Evolutionary conservation across 1,140 invertebrate species (phyloP), one percentile per base, ranked within the genome.

Genomic region (Drosophila sp.): DNA sequence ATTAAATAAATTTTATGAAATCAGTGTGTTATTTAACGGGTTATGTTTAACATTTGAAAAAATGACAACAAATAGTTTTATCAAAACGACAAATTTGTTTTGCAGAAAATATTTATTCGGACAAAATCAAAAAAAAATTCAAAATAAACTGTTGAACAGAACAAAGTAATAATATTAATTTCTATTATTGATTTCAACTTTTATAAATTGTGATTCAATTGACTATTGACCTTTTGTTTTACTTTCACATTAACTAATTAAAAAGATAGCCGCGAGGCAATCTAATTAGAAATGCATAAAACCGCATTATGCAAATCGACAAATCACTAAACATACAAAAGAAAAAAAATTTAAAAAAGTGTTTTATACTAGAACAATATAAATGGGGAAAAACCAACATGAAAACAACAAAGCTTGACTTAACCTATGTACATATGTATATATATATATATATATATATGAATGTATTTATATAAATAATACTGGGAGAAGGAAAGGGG

Each of bases 241-340:
- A 3, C 17, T 50, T 50, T 50, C 44, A 27, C 44, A 50, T 50
- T 50, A 27, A 27, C 44, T 50, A 50, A 50, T 50, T 50, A 50
- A 50, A 50, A 50, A 27, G 44, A 50, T 50, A 8, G 23, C 44
- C 44, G 44, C 4, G 23, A 8, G 44, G 44, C 44, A 50, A 50
- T 10, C 44, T 50, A 50, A 50, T 50, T 50, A 50, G 23, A 50
- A 50, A 50, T 50, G 44, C 44, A 50, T 50, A 27, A 25, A 50
- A 50, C 44, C 23, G 44, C 3, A 50, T 50, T 50, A 50, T 50
- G 44, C 4, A 50, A 50, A 50, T 25, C 44, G 23, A 50, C 23
- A 27, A 50, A 50, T 50, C 3, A 8, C 44, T 27, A 41, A 3
- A 41, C n/a, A 0, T 2, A 41, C 25, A 56, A 25, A 63, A 56